Conservation (phyloP, 2,888 invertebrate genomes). For the Ophioninae sp. region DNA sequence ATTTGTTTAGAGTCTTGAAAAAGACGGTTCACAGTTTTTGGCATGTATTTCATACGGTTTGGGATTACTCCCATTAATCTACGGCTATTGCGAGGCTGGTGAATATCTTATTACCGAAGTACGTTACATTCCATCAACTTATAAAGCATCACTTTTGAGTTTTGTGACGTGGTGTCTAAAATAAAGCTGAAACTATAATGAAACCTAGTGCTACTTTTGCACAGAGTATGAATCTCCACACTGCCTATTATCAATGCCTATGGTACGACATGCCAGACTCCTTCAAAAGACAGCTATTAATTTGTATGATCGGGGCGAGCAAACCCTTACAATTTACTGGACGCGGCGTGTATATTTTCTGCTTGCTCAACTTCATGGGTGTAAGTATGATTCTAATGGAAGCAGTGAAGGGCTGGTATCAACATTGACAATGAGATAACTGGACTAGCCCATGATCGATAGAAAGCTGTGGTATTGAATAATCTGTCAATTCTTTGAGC, state of each 20-base stretch:
- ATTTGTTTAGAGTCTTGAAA: conserved; percentile 12
- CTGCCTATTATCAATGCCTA: conserved; percentile 82
- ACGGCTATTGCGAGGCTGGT: conserved; percentile 66
- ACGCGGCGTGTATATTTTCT: conserved; percentile 81
- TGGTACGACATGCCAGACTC: conserved; percentile 82
- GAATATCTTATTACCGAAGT: conserved; percentile 65
- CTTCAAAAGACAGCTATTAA: conserved; percentile 81
- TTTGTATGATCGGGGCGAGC: conserved; percentile 83
- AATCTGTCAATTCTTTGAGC: neutral
- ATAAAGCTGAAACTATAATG: neutral
- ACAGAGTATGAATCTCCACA: conserved; percentile 68
- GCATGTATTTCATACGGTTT: conserved; percentile 12
- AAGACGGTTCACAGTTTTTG: conserved; percentile 3
- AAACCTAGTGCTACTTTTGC: neutral
- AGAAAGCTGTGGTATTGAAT: neutral
- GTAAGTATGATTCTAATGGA: conserved; percentile 10
- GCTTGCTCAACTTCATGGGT: conserved; percentile 36
- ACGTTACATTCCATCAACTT: conserved; percentile 9
- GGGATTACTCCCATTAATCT: conserved; percentile 58
- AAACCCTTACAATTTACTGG: conserved; percentile 82
- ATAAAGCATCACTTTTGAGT: neutral
- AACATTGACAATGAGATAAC: neutral
- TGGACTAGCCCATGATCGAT: neutral
- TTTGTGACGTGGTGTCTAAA: neutral
- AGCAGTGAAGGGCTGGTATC: neutral